Base-by-base conservation (phyloP, 2,888 invertebrate genomes). In the Pristionchus fissidentatus region DNA sequence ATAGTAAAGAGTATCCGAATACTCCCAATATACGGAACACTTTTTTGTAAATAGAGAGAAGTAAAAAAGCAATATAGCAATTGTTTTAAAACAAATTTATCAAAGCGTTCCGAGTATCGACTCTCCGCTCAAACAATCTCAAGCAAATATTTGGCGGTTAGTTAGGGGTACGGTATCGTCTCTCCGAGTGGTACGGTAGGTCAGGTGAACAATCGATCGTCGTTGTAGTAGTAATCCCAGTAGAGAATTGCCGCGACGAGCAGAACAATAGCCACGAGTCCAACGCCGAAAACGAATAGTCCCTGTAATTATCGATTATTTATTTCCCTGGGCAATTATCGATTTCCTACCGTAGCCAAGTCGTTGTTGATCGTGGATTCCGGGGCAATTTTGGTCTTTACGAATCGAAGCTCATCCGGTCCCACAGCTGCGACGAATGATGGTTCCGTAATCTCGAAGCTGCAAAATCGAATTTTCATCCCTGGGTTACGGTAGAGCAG, bases 121-220 rank as follows among this genome's bases (percentile, higher is more conserved):
- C 15, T 13, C 13, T 35, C 62, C 10, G 19, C 62, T 62, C 35
- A 35, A 62, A 32, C 10, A 35, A 8, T 15, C 3, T 35, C 41
- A 8, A 26, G 66, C 66, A 70, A 70, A 70, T 43, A 70, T 70
- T 70, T 70, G 70, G 70, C 43, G 70, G 43, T 70, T 70, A 38
- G 4, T 38, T 70, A 8, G n/a, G n/a, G n/a, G 8, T 26, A 1
- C 4, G 29, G 22, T 8, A 3, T n/a, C 66, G 38, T 70, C n/a
- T n/a, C n/a, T n/a, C n/a, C n/a, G n/a, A n/a, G n/a, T n/a, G n/a
- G n/a, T n/a, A n/a, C 66, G 41, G 35, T 41, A 70, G 41, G 66
- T 70, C n/a, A 70, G 66, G 19, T n/a, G n/a, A n/a, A n/a, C n/a
- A 70, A 19, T 22, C 66, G 66, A 19, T 70, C 66, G 8, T 70